Evolutionary conservation across 2,113 vertebrate genomes (phyloP).

Genomic region (Mystacornis crossleyi): DNA sequence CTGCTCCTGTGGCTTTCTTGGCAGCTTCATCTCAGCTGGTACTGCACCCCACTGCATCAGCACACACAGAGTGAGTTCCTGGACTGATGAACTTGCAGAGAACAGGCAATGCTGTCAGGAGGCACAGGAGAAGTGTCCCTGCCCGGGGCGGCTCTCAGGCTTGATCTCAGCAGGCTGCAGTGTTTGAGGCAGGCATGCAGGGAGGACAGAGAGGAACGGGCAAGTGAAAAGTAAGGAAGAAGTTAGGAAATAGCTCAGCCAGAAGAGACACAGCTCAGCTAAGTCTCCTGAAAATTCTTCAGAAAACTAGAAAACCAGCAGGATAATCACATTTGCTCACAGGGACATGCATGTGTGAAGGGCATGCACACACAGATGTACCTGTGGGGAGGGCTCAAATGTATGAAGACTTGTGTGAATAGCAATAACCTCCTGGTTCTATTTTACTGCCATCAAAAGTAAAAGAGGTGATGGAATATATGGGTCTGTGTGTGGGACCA

Average conservation of each 20-base stretch:
- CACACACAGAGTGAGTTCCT: rapidly evolving
- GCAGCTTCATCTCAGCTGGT: neutral
- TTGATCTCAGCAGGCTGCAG: neutral
- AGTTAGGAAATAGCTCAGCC: neutral
- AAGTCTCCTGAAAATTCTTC: neutral
- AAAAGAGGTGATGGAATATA: neutral
- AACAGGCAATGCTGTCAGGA: neutral
- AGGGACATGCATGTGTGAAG: rapidly evolving
- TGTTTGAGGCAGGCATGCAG: neutral
- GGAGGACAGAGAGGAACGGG: neutral
- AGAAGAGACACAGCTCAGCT: neutral
- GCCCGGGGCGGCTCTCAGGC: rapidly evolving
- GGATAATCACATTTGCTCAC: neutral
- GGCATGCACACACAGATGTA: too few species aligned
- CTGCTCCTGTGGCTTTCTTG: neutral
- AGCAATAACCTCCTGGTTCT: neutral
- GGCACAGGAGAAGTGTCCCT: neutral
- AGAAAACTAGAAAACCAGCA: neutral
- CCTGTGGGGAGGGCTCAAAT: neutral
- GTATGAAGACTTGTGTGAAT: rapidly evolving
- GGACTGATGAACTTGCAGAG: neutral
- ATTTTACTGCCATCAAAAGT: neutral
- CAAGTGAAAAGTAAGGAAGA: neutral
- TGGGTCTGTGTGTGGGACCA: neutral
- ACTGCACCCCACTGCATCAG: neutral